These are phyloP conservation scores for Pachliopta kotzebuea DNA, from an alignment of 2,888 invertebrate genomes.

Conservation along the genomic window DNA sequence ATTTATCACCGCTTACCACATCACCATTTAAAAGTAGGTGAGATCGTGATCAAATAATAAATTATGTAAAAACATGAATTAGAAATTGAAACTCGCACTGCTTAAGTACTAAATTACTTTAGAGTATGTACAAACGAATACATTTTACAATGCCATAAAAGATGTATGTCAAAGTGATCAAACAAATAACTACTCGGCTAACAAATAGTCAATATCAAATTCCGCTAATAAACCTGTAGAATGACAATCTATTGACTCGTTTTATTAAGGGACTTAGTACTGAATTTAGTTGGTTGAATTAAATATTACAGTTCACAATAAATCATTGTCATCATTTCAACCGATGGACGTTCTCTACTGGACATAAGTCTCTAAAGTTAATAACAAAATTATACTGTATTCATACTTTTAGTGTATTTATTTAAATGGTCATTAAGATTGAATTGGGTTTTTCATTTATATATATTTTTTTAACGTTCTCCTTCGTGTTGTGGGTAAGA, in stretches of 20 bases:
- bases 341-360: no score
- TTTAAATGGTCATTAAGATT: background rate
- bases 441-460: background rate
- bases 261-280: conserved; percentile 10
- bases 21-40: no score
- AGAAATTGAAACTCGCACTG: no score
- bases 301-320: background rate
- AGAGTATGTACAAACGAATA: background rate
- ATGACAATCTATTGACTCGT: conserved; percentile 9
- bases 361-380: no score
- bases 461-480: no score
- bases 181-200: background rate
- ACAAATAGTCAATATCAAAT: conserved; percentile 2
- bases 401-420: background rate
- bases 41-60: no score
- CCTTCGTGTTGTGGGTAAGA: no score
- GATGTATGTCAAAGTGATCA: conserved; percentile 11
- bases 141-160: conserved; percentile 1
- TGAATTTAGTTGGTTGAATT: background rate
- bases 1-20: no score
- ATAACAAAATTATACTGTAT: background rate
- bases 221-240: conserved; percentile 21
- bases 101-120: background rate
- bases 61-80: no score
- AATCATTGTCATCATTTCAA: no score